Conservation (phyloP, 2,797 vertebrate species). For the Phrynocephalus vlangalii region DNA sequence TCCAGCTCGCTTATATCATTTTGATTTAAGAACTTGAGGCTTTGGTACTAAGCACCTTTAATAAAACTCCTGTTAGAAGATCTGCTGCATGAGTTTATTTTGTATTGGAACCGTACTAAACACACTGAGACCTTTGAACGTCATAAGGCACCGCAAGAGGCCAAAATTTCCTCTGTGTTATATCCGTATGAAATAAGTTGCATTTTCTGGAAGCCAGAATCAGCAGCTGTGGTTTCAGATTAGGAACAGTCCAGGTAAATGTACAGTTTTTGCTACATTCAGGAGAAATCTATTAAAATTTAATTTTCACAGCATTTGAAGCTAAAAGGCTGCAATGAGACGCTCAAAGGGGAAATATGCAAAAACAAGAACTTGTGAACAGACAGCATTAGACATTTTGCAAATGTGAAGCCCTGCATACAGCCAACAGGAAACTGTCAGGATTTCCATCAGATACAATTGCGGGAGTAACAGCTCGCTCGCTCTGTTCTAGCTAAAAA, state of each 20-base stretch:
- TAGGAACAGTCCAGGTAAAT: background rate
- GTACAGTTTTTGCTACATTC: conserved; percentile 18
- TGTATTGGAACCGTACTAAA: too few relatives aligned
- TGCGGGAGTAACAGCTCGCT: too few relatives aligned
- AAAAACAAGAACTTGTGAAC: background rate
- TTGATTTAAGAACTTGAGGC: too few relatives aligned
- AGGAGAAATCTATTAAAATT: conserved; percentile 27
- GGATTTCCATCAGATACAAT: background rate
- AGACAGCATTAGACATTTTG: background rate
- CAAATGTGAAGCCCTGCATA: background rate
- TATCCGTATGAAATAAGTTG: background rate
- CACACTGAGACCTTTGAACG: too few relatives aligned
- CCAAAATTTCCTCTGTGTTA: background rate
- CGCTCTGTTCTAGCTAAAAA: background rate
- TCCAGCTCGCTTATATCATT: too few relatives aligned
- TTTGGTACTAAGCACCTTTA: too few relatives aligned
- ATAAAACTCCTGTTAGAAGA: too few relatives aligned
- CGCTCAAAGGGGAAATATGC: conserved; percentile 2
- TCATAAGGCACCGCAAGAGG: too few relatives aligned
- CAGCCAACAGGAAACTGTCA: background rate
- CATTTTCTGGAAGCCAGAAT: conserved; percentile 9
- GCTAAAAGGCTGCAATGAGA: conserved; percentile 2
- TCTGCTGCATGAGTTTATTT: too few relatives aligned
- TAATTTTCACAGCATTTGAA: conserved; percentile 38
- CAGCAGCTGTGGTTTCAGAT: conserved; percentile 35